Evolutionary conservation across 2,888 invertebrate genomes (phyloP), one percentile per base, ranked within the genome.

Genomic region (Cantharis rustica): DNA sequence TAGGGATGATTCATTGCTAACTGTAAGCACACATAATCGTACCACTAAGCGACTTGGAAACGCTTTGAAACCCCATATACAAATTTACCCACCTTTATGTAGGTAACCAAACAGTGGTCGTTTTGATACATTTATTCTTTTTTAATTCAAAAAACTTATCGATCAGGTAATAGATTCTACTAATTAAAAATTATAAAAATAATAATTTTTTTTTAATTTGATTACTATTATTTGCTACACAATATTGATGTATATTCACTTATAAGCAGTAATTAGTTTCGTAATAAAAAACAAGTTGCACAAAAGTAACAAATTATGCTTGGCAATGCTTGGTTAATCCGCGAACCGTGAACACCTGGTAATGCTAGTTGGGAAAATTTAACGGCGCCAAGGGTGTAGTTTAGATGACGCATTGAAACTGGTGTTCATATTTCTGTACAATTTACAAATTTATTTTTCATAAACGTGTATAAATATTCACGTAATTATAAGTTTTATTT

Each of bases 31-130:
- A 82, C 79, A 81, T 82, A 82, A 82, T 82, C 82, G 81, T 78
- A 76, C 81, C 79, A 80, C 80, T 81, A 82, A 82, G 81, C 81
- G 82, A 81, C 81, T 82, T 80, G 82, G 81, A 82, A 82, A 81
- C 80, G 81, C 78, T 81, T 80, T 76, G 75, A 75, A 74, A 75
- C 76, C 79, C 77, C 61, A 62, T 80, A 75, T 76, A 80, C 79
- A 77, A 79, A 80, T 75, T 68, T 72, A 73, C 73, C 72, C 73
- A 75, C 73, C 76, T 62, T 68, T 23, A 23, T 66, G 16, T 9
- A 73, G 75, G 75, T 75, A 77, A 47, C 47, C 47, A 47, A 75
- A 20, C 75, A 15, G 77, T 75, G 47, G n/a, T 47, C n/a, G 47
- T 47, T 47, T n/a, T n/a, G 47, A 13, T 47, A 47, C 47, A 1